phyloP scores from a whole-genome alignment of 2,797 vertebrate genomes.

The Gallinago solitaria region DNA sequence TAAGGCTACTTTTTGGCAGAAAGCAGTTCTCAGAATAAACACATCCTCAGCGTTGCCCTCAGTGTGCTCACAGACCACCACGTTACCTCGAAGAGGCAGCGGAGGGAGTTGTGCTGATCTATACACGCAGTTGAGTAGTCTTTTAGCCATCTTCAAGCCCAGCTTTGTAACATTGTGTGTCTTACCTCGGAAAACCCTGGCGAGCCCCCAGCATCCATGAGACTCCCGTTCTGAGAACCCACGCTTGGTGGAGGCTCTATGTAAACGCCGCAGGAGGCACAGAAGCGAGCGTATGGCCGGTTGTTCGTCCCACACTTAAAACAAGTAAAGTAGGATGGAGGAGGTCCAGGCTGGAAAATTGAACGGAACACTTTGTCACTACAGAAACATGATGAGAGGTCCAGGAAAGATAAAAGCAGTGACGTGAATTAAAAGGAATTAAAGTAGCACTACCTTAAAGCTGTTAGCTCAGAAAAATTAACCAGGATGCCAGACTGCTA shows the following conservation, averaged over 20 bases:
- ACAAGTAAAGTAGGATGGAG: conserved; percentile 77
- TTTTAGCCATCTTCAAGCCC: neutral
- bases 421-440: neutral
- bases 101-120: neutral
- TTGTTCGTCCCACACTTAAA: conserved; percentile 82
- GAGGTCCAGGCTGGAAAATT: conserved; percentile 65
- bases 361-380: neutral
- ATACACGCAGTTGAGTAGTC: rapidly evolving
- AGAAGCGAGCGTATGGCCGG: conserved; percentile 80
- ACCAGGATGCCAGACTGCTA: neutral
- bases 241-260: conserved; percentile 72
- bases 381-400: neutral
- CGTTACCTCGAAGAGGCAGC: neutral
- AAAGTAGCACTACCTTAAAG: neutral
- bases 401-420: neutral
- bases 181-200: conserved; percentile 70
- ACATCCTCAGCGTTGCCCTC: neutral
- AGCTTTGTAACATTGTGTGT: neutral
- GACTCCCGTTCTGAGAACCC: neutral
- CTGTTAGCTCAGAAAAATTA: neutral
- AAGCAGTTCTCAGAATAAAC: neutral
- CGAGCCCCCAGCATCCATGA: neutral
- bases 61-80: neutral
- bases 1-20: neutral
- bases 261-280: conserved; percentile 81